Conservation (phyloP, 2,113 vertebrate species). For the Cinclus cinclus region DNA sequence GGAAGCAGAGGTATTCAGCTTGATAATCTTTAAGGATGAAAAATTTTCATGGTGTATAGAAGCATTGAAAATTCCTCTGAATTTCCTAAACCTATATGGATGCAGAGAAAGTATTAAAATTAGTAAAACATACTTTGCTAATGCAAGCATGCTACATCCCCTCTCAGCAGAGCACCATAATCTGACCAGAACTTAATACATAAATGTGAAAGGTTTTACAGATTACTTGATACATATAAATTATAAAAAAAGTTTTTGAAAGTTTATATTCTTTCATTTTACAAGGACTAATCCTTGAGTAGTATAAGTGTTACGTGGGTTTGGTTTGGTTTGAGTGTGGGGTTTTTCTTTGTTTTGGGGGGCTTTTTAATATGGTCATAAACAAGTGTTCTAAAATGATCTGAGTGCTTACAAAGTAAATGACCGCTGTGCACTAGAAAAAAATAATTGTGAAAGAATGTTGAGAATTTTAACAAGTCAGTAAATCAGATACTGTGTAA, state of each 20-base stretch:
- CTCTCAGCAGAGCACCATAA: not conserved
- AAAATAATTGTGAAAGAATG: not conserved
- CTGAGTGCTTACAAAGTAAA: not conserved
- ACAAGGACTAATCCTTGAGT: not conserved
- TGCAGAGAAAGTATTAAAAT: not conserved
- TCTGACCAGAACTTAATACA: not conserved
- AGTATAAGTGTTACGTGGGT: not conserved
- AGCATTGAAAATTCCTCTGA: not conserved
- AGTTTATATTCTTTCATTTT: not conserved
- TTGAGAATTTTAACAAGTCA: not conserved
- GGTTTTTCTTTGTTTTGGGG: rapidly evolving
- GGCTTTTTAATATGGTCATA: not conserved
- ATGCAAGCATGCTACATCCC: not conserved
- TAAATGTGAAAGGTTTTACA: not conserved
- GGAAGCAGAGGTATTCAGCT: not conserved
- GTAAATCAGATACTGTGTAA: not conserved
- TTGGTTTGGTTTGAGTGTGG: not conserved
- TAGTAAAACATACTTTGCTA: not conserved
- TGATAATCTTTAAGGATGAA: not conserved
- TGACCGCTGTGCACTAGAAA: not conserved
- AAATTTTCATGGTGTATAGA: not conserved
- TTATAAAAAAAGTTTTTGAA: not conserved
- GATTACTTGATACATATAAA: not conserved
- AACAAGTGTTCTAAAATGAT: not conserved
- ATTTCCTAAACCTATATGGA: not conserved